These are phyloP conservation scores for Carterocephalus palaemon DNA, from an alignment of 2,888 invertebrate species.

Conservation along the genomic window DNA sequence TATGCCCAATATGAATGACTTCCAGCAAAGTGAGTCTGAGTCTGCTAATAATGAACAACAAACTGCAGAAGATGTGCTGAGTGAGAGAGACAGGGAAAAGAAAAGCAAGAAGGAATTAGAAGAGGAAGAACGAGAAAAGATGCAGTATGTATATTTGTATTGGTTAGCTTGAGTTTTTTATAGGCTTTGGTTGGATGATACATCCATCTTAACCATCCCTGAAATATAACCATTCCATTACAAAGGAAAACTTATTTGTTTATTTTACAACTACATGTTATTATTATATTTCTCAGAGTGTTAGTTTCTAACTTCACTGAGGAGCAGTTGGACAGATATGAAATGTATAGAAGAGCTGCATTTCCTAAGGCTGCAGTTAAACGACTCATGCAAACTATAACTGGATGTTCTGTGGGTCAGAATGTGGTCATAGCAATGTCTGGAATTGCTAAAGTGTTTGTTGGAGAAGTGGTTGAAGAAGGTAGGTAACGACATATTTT, in stretches of 20 bases:
- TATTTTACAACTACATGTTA: not conserved
- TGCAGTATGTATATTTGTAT: conserved; percentile 86
- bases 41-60: conserved; percentile 52
- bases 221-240: too few relatives aligned
- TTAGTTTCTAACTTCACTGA: conserved; percentile 99
- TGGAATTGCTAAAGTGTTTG: conserved; percentile 99
- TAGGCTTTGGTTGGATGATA: too few relatives aligned
- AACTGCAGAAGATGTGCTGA: conserved; percentile 64
- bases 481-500: conserved; percentile 80
- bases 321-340: conserved; percentile 98
- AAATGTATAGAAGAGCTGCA: conserved; percentile 97
- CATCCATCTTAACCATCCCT: too few relatives aligned
- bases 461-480: conserved; percentile 99
- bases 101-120: conserved; percentile 91
- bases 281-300: conserved; percentile 81
- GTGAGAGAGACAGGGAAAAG: conserved; percentile 82
- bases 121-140: conserved; percentile 96
- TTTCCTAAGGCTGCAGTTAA: conserved; percentile 99
- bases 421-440: conserved; percentile 99
- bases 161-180: too few relatives aligned
- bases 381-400: conserved; percentile 98
- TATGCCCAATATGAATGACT: conserved; percentile 51
- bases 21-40: conserved; percentile 50
- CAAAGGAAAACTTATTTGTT: too few relatives aligned
- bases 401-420: conserved; percentile 97